These are phyloP conservation scores for Melipona quadrifasciata DNA, from an alignment of 1,140 invertebrate species.

Conservation along the genomic window DNA sequence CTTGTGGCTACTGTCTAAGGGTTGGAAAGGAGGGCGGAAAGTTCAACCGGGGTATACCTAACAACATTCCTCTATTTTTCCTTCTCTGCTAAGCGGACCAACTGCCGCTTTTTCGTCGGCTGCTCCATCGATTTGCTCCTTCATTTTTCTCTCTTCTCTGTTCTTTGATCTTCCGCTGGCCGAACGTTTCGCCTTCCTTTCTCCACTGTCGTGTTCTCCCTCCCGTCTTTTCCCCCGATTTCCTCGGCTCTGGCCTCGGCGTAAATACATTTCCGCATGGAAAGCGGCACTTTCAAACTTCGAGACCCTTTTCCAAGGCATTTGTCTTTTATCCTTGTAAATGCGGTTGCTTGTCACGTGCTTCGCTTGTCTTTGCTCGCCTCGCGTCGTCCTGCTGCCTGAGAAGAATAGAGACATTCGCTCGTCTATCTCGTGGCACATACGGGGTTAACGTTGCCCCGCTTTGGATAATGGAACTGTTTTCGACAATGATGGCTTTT, in stretches of 20 bases:
- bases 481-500: not conserved
- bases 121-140: constrained; percentile 33
- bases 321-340: constrained; percentile 49
- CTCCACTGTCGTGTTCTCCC: not conserved
- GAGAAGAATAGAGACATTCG: constrained; percentile 1
- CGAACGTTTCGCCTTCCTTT: not conserved
- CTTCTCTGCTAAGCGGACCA: constrained; percentile 30
- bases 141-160: not conserved
- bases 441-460: constrained; percentile 12
- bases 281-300: constrained; percentile 51
- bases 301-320: constrained; percentile 19
- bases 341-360: constrained; percentile 1
- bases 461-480: constrained; percentile 22
- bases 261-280: constrained; percentile 62
- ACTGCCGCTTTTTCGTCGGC: constrained; percentile 42
- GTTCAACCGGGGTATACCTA: constrained; percentile 19
- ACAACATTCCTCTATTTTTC: constrained; percentile 52
- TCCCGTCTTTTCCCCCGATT: not conserved
- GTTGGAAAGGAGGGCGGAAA: constrained; percentile 35
- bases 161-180: not conserved
- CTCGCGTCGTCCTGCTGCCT: not conserved
- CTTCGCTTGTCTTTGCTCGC: not conserved
- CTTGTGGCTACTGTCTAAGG: constrained; percentile 37
- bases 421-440: too few relatives aligned
- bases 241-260: constrained; percentile 18